These are phyloP conservation scores for Callosobruchus maculatus DNA, from an alignment of 2,888 invertebrate genomes.

Conservation along the genomic window DNA sequence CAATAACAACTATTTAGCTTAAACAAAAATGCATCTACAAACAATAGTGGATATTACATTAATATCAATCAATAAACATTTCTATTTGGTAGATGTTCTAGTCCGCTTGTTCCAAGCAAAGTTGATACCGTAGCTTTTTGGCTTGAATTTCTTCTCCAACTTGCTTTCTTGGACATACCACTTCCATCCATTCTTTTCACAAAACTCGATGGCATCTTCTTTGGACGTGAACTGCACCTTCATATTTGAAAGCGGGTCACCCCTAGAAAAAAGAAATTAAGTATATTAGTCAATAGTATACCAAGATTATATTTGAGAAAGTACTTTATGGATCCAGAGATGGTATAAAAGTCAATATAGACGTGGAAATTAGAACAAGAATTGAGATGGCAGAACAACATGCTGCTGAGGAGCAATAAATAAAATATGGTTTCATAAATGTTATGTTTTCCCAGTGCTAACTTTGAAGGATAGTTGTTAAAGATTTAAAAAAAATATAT, in stretches of 20 bases:
- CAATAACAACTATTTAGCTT: background rate
- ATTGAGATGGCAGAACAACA: no score
- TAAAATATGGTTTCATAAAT: no score
- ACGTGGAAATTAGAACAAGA: no score
- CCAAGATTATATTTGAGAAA: no score
- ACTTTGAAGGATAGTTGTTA: no score
- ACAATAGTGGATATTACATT: background rate
- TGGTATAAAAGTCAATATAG: no score
- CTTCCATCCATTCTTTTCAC: conserved; percentile 91
- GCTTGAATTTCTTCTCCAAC: conserved; percentile 65
- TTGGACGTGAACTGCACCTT: conserved; percentile 72
- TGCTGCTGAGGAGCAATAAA: no score
- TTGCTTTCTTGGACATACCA: conserved; percentile 82
- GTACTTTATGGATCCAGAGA: no score
- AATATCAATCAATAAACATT: background rate
- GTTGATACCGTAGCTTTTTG: conserved; percentile 90
- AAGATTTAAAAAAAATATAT: no score
- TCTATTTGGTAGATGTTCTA: conserved; percentile 89
- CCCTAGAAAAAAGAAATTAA: conserved; percentile 56
- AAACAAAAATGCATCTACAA: background rate
- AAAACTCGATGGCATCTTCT: conserved; percentile 88
- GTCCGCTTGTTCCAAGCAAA: conserved; percentile 96
- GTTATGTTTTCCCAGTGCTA: no score
- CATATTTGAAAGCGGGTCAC: conserved; percentile 93
- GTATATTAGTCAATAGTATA: no score